Evolutionary conservation across 2,113 vertebrate genomes (phyloP).

Genomic region (Hemibagrus wyckioides): DNA sequence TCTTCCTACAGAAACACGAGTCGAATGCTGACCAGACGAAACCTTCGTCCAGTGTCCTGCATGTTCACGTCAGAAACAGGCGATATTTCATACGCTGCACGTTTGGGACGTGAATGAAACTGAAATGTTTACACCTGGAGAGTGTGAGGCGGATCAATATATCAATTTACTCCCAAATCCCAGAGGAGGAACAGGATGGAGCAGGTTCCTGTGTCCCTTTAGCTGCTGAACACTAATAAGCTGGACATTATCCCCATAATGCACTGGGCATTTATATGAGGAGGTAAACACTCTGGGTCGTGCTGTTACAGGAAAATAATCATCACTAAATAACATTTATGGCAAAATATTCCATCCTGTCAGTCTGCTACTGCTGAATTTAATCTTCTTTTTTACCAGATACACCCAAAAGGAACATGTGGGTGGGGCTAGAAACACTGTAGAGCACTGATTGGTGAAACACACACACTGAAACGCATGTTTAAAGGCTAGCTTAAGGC

Average conservation of each 20-base stretch:
- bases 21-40: not conserved
- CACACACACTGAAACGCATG: not conserved
- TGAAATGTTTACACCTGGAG: not conserved
- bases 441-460: not conserved
- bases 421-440: not conserved
- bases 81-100: not conserved
- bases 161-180: not conserved
- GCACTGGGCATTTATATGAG: not conserved
- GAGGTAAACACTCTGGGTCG: not conserved
- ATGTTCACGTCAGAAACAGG: not conserved
- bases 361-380: not conserved
- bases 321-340: not conserved
- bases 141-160: not conserved
- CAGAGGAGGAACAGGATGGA: not conserved
- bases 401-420: not conserved
- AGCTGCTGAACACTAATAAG: not conserved
- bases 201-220: not conserved
- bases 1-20: not conserved
- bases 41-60: not conserved
- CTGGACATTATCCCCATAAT: not conserved
- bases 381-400: not conserved
- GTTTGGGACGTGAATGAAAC: not conserved
- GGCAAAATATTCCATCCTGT: not conserved
- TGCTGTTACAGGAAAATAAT: not conserved
- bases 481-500: not conserved